Percentiles rank a stretch among this genome's conserved stretches.
phyloP scores from a whole-genome alignment of 2,113 vertebrate species.

The Pygoscelis adeliae region DNA sequence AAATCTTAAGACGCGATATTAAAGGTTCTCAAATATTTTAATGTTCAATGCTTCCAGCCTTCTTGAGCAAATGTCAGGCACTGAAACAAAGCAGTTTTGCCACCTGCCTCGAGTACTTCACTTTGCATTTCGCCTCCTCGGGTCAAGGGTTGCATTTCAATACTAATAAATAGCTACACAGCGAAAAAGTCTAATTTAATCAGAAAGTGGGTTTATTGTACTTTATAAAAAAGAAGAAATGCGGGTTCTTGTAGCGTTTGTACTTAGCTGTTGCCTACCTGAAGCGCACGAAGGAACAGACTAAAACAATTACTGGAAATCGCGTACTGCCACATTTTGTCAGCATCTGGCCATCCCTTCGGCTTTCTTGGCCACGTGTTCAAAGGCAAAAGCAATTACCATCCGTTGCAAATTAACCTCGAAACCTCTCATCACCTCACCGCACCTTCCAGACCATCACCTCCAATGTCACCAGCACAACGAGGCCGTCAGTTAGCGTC shows the following conservation, averaged over 20 bases:
- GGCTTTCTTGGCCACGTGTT: rapidly evolving
- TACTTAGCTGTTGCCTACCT: rapidly evolving
- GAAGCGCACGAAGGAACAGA: neutral
- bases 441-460: neutral
- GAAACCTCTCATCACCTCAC: neutral
- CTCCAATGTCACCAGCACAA: rapidly evolving
- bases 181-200: neutral
- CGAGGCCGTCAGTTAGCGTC: neutral
- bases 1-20: neutral
- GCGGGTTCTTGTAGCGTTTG: neutral
- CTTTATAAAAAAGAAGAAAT: neutral
- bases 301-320: neutral
- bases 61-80: no score
- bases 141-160: neutral
- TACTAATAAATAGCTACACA: neutral
- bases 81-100: neutral
- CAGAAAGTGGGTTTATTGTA: neutral
- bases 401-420: neutral
- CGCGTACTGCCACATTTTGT: rapidly evolving
- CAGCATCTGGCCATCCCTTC: neutral
- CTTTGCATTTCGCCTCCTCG: neutral
- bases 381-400: neutral
- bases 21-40: neutral
- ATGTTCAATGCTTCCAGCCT: neutral
- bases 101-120: neutral